Percentiles rank a stretch among this genome's conserved stretches.
Conservation (phyloP, 2,888 invertebrate species). For the Eupithecia tripunctaria region DNA sequence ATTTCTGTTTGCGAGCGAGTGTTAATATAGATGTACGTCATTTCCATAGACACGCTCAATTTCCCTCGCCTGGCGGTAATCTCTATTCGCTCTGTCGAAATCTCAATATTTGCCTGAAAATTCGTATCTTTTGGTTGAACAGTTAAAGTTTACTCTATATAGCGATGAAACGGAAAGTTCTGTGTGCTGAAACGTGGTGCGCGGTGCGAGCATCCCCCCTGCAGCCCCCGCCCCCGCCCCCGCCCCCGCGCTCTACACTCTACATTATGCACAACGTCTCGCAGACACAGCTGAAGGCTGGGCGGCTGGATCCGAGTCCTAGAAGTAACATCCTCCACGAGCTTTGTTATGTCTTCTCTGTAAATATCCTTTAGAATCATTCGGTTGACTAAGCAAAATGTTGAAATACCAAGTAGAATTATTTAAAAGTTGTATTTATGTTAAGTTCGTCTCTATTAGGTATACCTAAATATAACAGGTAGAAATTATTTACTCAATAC, state of each 20-base stretch:
- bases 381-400: too few species aligned
- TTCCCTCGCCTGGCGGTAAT: not conserved
- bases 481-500: too few species aligned
- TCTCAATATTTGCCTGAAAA: not conserved
- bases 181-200: not conserved
- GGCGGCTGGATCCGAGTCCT: not conserved
- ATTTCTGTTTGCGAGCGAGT: not conserved
- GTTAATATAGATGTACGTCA: not conserved
- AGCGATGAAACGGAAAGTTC: not conserved
- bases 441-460: too few species aligned
- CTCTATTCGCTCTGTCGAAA: not conserved
- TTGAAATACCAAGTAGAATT: too few species aligned
- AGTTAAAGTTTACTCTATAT: not conserved
- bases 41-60: not conserved
- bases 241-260: not conserved
- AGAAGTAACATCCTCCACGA: not conserved
- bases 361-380: not conserved
- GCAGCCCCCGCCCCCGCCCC: not conserved
- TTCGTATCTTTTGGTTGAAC: not conserved
- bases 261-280: slow-evolving; percentile 15
- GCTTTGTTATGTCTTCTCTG: not conserved
- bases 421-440: too few species aligned
- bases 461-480: too few species aligned
- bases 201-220: not conserved
- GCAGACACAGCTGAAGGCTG: slow-evolving; percentile 6